Evolutionary conservation across 1,140 invertebrate species (phyloP), one percentile per base, ranked within the genome.

Genomic region (Tribolium madens): DNA sequence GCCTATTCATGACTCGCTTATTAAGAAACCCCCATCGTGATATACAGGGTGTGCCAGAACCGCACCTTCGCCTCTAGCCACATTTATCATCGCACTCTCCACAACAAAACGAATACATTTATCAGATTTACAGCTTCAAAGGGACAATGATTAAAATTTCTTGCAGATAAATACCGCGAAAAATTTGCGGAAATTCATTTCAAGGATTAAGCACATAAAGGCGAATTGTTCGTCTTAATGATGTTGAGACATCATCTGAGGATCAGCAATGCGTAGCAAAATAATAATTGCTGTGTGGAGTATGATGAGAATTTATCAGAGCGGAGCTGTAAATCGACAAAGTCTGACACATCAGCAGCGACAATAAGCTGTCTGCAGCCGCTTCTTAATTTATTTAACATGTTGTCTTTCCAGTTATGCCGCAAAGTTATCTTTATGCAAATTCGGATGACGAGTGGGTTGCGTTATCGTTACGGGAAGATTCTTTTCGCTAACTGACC

Each of bases 381-480:
- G 52, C 52, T 57, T 21, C 52, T 57, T 57, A 26, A 50, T 50
- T 57, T 57, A 57, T 57, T 57, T 57, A 57, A 57, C 36, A 42
- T 42, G 15, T 57, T 21, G 52, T 57, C 10, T 57, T 57, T 71
- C 68, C 68, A 47, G 47, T 71, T 71, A 71, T 47, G 68, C 36
- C 33, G 17, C 47, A 26, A 26, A 71, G 31, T 42, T 18, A 71
- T 71, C 68, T 71, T 71, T 47, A 71, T 71, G 68, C 68, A 46
- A 71, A 71, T 71, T 71, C 15, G 36, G 33, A 21, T 14, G 31
- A 21, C 9, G 68, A 47, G 68, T 71, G 47, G 68, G 47, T 18
- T 14, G 13, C 14, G 17, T 57, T 57, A 3, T 21, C 68, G 68
- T 18, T 18, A n/a, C 33, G 42, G 64, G 13, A 18, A 14, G 64